Percentiles rank a stretch among this genome's conserved stretches.
Conservation (phyloP, 2,888 invertebrate genomes). For the Tetragonisca angustula region DNA sequence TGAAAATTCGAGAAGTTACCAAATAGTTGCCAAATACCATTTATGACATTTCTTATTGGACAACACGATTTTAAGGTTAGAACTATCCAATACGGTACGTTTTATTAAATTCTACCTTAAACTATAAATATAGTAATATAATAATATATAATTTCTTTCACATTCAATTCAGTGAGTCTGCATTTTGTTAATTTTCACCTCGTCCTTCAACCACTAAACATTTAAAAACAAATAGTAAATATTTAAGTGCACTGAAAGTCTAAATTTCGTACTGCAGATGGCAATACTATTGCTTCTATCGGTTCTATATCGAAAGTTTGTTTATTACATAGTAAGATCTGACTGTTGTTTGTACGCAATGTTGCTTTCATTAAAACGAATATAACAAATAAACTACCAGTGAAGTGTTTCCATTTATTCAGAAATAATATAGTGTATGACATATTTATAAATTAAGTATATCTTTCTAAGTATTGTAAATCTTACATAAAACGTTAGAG, state of each 20-base stretch:
- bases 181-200: conserved; percentile 37
- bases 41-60: conserved; percentile 33
- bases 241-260: conserved; percentile 46
- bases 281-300: conserved; percentile 26
- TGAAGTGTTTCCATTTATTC: neutral
- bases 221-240: conserved; percentile 61
- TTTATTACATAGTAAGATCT: neutral
- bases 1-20: neutral
- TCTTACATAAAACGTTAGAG: neutral
- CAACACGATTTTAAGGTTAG: conserved; percentile 53
- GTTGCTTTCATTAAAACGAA: neutral
- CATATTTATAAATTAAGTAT: neutral
- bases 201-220: conserved; percentile 26
- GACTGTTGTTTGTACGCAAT: neutral
- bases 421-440: neutral
- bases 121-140: conserved; percentile 5
- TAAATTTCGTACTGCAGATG: conserved; percentile 47
- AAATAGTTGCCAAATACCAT: conserved; percentile 27
- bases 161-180: conserved; percentile 20
- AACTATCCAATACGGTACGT: neutral
- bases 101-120: conserved; percentile 33
- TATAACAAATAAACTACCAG: neutral
- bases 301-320: conserved; percentile 18
- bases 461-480: neutral
- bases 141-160: conserved; percentile 3